Percentiles rank a stretch among this genome's conserved stretches.
phyloP scores from a whole-genome alignment of 2,888 invertebrate genomes.

The Patella caerulea region DNA sequence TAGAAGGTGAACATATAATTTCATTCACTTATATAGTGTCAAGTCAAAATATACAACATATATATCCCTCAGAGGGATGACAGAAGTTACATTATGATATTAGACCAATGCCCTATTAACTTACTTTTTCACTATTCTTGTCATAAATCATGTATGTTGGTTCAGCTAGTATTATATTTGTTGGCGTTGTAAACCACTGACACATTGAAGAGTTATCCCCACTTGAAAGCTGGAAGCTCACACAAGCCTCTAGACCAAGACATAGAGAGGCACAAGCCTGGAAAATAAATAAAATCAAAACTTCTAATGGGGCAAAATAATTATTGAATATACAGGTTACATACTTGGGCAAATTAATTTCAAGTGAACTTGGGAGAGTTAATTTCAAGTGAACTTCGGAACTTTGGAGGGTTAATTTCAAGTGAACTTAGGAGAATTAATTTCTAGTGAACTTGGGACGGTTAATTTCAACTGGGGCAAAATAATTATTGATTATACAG shows the following conservation, averaged over 20 bases:
- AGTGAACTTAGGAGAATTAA: no score
- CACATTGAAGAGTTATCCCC: slow-evolving; percentile 11
- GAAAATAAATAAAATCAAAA: slow-evolving; percentile 13
- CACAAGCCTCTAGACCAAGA: slow-evolving; percentile 51
- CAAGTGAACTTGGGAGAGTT: no score
- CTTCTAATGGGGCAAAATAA: not conserved
- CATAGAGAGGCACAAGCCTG: slow-evolving; percentile 63
- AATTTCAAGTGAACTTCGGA: no score
- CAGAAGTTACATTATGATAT: not conserved
- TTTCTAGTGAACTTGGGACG: no score
- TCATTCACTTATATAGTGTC: no score
- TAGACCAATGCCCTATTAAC: not conserved
- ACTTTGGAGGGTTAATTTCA: no score
- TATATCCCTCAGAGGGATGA: not conserved
- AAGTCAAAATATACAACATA: no score
- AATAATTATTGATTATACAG: no score
- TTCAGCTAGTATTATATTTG: not conserved
- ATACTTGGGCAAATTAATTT: no score
- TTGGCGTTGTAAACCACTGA: slow-evolving; percentile 18
- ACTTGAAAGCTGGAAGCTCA: slow-evolving; percentile 45
- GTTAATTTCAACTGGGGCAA: no score
- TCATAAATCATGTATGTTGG: slow-evolving; percentile 22
- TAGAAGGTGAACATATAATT: no score
- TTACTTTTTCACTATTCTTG: slow-evolving; percentile 28
- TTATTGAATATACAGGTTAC: not conserved